Conservation (phyloP, 2,888 invertebrate species). For the Lacanobia oleracea region DNA sequence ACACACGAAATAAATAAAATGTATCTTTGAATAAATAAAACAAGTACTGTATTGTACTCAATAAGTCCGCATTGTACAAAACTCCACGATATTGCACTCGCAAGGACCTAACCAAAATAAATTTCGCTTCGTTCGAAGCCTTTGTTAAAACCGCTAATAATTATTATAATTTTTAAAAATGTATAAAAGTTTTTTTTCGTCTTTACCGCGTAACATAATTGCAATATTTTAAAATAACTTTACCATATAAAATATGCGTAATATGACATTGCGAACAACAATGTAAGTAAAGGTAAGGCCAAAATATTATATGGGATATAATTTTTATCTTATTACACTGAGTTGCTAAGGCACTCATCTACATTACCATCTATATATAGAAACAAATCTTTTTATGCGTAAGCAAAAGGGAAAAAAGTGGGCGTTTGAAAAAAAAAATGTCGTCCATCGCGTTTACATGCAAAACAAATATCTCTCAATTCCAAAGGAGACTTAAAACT, state of each 20-base stretch:
- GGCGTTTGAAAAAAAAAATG: constrained; percentile 76
- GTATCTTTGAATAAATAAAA: constrained; percentile 78
- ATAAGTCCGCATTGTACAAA: constrained; percentile 66
- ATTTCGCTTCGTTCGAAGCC: constrained; percentile 70
- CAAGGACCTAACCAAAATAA: constrained; percentile 68
- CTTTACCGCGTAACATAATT: constrained; percentile 71
- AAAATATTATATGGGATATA: constrained; percentile 74
- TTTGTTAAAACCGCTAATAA: constrained; percentile 66
- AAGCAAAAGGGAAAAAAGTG: constrained; percentile 78
- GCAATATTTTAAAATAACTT: constrained; percentile 71
- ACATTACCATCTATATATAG: constrained; percentile 84
- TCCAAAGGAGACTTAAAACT: constrained; percentile 87
- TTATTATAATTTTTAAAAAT: constrained; percentile 65
- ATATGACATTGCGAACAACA: constrained; percentile 69
- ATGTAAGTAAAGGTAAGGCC: constrained; percentile 72
- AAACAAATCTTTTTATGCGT: constrained; percentile 80
- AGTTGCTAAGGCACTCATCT: constrained; percentile 90
- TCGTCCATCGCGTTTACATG: constrained; percentile 84
- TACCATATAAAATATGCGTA: constrained; percentile 73
- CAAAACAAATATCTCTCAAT: constrained; percentile 86
- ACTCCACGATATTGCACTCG: constrained; percentile 67
- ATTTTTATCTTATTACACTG: constrained; percentile 83
- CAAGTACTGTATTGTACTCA: constrained; percentile 77
- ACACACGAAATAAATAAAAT: constrained; percentile 73
- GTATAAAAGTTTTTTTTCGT: constrained; percentile 67